Conservation (phyloP, 2,888 invertebrate genomes). For the Listrodromus nycthemerus region DNA sequence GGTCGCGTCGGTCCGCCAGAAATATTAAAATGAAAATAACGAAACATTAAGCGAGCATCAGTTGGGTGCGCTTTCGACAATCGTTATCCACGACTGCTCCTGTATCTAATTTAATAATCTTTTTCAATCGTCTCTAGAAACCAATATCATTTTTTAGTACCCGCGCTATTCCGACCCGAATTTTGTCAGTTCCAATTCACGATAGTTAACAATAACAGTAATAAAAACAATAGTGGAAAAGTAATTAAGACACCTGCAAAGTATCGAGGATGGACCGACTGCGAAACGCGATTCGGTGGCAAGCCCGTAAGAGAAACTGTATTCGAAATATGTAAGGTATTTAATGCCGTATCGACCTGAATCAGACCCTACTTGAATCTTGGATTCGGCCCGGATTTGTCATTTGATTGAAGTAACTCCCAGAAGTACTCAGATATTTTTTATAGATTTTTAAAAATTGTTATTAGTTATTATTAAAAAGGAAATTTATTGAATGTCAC, state of each 20-base stretch:
- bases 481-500: too few relatives aligned
- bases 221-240: neutral
- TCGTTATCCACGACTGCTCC: neutral
- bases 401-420: too few relatives aligned
- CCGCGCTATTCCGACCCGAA: neutral
- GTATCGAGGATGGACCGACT: neutral
- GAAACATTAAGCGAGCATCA: neutral
- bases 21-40: neutral
- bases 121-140: neutral
- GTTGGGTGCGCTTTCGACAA: neutral
- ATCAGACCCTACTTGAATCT: too few relatives aligned
- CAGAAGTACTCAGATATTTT: too few relatives aligned
- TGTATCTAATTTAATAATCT: neutral
- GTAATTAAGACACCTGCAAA: neutral
- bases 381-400: too few relatives aligned
- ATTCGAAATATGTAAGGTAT: neutral
- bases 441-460: too few relatives aligned
- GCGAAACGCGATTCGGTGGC: neutral
- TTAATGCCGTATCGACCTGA: neutral
- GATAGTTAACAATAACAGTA: neutral
- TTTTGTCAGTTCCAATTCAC: neutral
- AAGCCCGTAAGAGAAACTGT: neutral
- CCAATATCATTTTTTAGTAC: neutral
- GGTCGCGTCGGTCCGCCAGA: neutral
- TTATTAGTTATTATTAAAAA: too few relatives aligned